Base-by-base conservation (phyloP, 2,888 invertebrate genomes). In the Prenolepis imparis region DNA sequence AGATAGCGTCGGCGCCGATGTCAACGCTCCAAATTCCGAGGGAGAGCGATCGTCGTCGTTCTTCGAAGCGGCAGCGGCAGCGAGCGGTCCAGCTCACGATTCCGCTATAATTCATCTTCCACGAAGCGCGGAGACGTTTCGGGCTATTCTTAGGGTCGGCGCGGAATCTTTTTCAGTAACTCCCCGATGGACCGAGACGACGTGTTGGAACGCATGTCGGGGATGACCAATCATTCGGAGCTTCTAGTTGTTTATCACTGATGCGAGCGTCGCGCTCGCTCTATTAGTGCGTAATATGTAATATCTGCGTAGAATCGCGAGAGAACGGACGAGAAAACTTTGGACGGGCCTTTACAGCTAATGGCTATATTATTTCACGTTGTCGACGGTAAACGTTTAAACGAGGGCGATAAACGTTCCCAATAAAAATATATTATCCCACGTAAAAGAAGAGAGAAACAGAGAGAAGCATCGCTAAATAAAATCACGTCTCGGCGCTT, bases 71-170 rank as follows among this genome's bases (percentile, higher is more conserved):
- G 70, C 67, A 39, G 24, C 59, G 59, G 78, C 82, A 64, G 86
- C 90, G 90, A 87, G 66, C 83, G 77, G 83, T 21, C 70, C 85
- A 81, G 88, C 90, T 89, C 90, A 87, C 86, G 87, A 90, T 90
- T 90, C 85, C 86, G 61, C 90, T 90, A 88, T 89, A 90, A 90
- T 90, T 90, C 90, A 90, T 90, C 90, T 90, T 90, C 89, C 87
- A 83, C 90, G 85, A 90, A 90, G 66, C 84, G 70, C 85, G 73
- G 55, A 87, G 85, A 84, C 90, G 88, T 88, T 88, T 86, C 86
- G 84, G 61, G 86, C 88, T 90, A 90, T 90, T 90, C 86, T 87
- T 81, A 87, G 90, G 73, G 59, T 21, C 64, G 63, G 61, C 44
- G 36, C 32, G 72, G 78, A 75, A 82, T 87, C 83, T 88, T 85